These are phyloP conservation scores for Semicossyphus pulcher DNA, from an alignment of 2,113 vertebrate genomes.

Conservation along the genomic window DNA sequence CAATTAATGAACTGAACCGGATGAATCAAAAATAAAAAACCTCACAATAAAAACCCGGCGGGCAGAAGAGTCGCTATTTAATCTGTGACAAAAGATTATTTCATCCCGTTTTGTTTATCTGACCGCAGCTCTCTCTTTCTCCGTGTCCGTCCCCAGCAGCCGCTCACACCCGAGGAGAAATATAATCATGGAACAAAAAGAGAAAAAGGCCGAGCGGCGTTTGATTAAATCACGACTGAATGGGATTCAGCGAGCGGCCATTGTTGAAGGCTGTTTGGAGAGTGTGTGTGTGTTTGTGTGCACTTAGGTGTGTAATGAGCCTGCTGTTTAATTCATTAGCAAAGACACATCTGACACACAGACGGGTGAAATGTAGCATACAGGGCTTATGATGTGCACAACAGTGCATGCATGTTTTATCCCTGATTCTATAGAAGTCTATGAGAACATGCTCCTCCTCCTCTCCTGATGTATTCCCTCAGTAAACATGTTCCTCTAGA, in stretches of 20 bases:
- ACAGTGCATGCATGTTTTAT: too few species aligned
- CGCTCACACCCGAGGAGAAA: slow-evolving; percentile 51
- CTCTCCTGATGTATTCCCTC: too few species aligned
- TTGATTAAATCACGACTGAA: slow-evolving; percentile 77
- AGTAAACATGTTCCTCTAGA: too few species aligned
- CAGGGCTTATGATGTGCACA: too few species aligned
- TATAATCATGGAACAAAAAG: slow-evolving; percentile 61
- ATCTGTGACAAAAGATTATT: slow-evolving; percentile 71
- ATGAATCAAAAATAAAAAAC: slow-evolving; percentile 47
- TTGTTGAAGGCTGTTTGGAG: slow-evolving; percentile 65
- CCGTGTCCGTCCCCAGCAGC: not conserved
- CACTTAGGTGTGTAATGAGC: slow-evolving; percentile 58
- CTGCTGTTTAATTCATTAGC: slow-evolving; percentile 73
- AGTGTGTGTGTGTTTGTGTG: slow-evolving; percentile 35
- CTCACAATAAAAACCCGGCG: slow-evolving; percentile 47
- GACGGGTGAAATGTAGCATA: too few species aligned
- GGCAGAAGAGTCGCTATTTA: slow-evolving; percentile 49
- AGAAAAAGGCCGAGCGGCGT: slow-evolving; percentile 65
- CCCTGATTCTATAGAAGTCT: too few species aligned
- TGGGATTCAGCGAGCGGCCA: slow-evolving; percentile 55
- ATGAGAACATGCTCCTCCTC: too few species aligned
- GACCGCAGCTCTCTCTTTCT: slow-evolving; percentile 35
- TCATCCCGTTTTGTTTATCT: slow-evolving; percentile 71
- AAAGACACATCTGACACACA: slow-evolving; percentile 30
- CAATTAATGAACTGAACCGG: slow-evolving; percentile 56